A percentile compares a stretch with the other conserved stretches of the same genome.
phyloP scores from a whole-genome alignment of 2,888 invertebrate genomes.

The Drosophila austrosaltans region DNA sequence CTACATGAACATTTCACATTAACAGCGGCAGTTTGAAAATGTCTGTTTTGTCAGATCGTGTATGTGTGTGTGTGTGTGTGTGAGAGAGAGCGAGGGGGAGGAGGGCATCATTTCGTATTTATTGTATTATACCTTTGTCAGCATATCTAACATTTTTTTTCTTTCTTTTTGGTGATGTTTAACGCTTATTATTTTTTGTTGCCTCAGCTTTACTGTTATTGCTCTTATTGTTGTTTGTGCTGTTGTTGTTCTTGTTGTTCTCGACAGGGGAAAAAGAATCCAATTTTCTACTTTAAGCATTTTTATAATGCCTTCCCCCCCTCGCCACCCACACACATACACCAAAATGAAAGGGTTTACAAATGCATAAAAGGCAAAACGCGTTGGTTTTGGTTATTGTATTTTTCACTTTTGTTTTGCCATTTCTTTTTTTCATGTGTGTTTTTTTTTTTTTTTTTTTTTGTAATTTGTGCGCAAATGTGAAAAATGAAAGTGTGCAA shows the following conservation, averaged over 20 bases:
- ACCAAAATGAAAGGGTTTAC: constrained; percentile 57
- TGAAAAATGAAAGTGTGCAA: constrained; percentile 53
- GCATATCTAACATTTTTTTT: constrained; percentile 75
- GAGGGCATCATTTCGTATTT: constrained; percentile 71
- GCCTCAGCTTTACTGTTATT: constrained; percentile 68
- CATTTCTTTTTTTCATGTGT: constrained; percentile 44
- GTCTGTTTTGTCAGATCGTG: constrained; percentile 14
- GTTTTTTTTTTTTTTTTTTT: constrained; percentile 17
- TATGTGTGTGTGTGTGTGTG: constrained; percentile 2
- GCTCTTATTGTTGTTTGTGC: constrained; percentile 53
- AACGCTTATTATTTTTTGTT: constrained; percentile 76
- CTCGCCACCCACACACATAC: constrained; percentile 9
- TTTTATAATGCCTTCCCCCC: constrained; percentile 63
- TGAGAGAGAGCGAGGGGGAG: neutral
- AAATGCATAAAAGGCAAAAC: constrained; percentile 49
- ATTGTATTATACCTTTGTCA: constrained; percentile 75
- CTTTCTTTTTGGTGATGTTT: constrained; percentile 58
- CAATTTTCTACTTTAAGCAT: constrained; percentile 75
- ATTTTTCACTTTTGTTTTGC: constrained; percentile 39
- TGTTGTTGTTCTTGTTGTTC: constrained; percentile 63
- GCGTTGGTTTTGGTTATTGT: constrained; percentile 20
- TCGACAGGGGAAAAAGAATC: constrained; percentile 71
- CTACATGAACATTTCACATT: constrained; percentile 65
- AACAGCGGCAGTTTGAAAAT: constrained; percentile 43
- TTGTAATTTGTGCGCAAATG: constrained; percentile 49